Conservation (phyloP, 2,797 vertebrate genomes). For the Decapterus maruadsi region DNA sequence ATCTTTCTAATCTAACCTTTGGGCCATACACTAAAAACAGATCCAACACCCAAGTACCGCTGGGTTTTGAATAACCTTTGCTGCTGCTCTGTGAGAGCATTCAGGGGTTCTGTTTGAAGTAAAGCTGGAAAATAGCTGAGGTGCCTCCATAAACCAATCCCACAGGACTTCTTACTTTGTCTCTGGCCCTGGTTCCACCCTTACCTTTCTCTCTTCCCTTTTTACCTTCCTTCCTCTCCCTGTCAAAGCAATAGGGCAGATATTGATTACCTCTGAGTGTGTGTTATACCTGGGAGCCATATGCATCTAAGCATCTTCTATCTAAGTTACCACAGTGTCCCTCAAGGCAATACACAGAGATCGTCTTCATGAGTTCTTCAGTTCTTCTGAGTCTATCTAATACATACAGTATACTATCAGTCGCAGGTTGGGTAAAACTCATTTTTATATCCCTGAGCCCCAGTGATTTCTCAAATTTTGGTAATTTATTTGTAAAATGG, state of each 20-base stretch:
- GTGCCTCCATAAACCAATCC: conserved; percentile 58
- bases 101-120: conserved; percentile 67
- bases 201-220: conserved; percentile 48
- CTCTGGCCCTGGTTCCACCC: conserved; percentile 50
- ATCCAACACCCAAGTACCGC: conserved; percentile 51
- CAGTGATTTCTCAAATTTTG: neutral
- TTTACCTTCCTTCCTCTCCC: conserved; percentile 33
- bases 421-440: conserved; percentile 19
- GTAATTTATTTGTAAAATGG: conserved; percentile 26
- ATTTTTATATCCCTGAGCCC: conserved; percentile 20
- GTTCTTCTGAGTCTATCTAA: neutral
- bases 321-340: conserved; percentile 42
- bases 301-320: conserved; percentile 45
- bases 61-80: conserved; percentile 72
- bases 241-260: conserved; percentile 67
- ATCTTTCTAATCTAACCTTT: conserved; percentile 60
- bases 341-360: conserved; percentile 47
- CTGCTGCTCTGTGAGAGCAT: conserved; percentile 52
- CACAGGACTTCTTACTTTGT: conserved; percentile 50
- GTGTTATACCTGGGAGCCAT: conserved; percentile 60
- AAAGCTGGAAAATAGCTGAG: conserved; percentile 61
- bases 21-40: conserved; percentile 63
- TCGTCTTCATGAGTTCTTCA: conserved; percentile 24
- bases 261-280: conserved; percentile 72
- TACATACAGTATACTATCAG: conserved; percentile 1